phyloP scores from a whole-genome alignment of 2,797 vertebrate genomes.

The Capromys pilorides region DNA sequence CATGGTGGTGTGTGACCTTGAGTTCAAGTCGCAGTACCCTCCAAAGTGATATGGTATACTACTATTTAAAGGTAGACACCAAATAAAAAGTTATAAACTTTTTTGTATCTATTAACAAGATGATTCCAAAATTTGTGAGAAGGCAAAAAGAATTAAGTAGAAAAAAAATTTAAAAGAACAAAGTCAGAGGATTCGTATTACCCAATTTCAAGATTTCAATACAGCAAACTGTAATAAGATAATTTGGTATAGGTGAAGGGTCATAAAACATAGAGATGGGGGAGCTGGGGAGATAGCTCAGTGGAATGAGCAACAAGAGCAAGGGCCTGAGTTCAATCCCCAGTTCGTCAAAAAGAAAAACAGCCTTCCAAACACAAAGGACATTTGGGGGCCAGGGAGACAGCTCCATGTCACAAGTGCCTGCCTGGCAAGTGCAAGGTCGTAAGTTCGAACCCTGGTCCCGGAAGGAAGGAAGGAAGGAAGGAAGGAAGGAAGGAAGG shows the following conservation, averaged over 20 bases:
- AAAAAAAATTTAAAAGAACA: conserved; percentile 21
- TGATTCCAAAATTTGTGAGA: not conserved
- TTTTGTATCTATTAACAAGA: not conserved
- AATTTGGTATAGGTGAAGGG: not conserved
- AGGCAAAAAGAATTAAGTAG: conserved; percentile 24
- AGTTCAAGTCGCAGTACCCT: too few species aligned
- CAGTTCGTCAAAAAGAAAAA: too few species aligned
- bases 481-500: too few species aligned
- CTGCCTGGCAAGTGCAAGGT: too few species aligned
- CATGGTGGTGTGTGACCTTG: not conserved
- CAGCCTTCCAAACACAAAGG: too few species aligned
- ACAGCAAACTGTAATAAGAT: not conserved
- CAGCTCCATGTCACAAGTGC: too few species aligned
- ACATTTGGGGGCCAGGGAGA: too few species aligned
- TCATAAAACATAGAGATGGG: not conserved
- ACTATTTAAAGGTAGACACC: not conserved
- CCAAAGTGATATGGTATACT: not conserved
- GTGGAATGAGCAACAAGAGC: too few species aligned
- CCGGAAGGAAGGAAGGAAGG: too few species aligned
- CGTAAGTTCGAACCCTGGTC: too few species aligned
- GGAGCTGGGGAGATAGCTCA: too few species aligned
- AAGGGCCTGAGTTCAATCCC: too few species aligned
- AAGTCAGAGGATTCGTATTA: not conserved
- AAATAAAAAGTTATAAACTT: conserved; percentile 33
- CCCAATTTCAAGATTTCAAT: conserved; percentile 22